These are phyloP conservation scores for Australoheros facetus DNA, from an alignment of 2,797 vertebrate species.

Conservation along the genomic window DNA sequence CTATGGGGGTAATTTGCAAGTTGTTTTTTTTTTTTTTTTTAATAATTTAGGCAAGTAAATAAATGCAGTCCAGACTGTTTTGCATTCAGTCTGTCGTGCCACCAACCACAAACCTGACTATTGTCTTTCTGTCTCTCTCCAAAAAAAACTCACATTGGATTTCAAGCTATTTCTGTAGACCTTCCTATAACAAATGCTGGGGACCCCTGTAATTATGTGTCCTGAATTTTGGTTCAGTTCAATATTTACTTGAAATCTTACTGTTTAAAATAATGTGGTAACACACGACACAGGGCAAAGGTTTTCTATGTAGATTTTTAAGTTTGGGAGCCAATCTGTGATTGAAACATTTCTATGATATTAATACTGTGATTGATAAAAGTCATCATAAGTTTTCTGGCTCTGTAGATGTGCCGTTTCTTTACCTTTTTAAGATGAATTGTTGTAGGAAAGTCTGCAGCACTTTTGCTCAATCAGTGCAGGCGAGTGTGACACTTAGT, in stretches of 20 bases:
- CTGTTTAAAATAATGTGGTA: neutral
- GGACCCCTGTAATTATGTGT: neutral
- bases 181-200: neutral
- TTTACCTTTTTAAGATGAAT: neutral
- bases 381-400: neutral
- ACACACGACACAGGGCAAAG: neutral
- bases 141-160: neutral
- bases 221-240: neutral
- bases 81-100: too few relatives aligned
- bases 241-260: neutral
- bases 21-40: too few relatives aligned
- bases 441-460: slow-evolving; percentile 1
- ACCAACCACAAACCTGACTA: too few relatives aligned
- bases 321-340: neutral
- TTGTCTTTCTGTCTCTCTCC: neutral
- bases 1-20: neutral
- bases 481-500: neutral
- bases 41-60: too few relatives aligned
- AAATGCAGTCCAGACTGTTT: too few relatives aligned
- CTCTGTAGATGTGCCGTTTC: too few relatives aligned
- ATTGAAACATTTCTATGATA: neutral
- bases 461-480: neutral
- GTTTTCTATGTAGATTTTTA: neutral
- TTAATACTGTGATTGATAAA: neutral
- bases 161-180: neutral